Percentiles rank a stretch among this genome's conserved stretches.
Evolutionary conservation across 2,113 vertebrate species (phyloP).

Genomic region (Corythaixoides concolor): DNA sequence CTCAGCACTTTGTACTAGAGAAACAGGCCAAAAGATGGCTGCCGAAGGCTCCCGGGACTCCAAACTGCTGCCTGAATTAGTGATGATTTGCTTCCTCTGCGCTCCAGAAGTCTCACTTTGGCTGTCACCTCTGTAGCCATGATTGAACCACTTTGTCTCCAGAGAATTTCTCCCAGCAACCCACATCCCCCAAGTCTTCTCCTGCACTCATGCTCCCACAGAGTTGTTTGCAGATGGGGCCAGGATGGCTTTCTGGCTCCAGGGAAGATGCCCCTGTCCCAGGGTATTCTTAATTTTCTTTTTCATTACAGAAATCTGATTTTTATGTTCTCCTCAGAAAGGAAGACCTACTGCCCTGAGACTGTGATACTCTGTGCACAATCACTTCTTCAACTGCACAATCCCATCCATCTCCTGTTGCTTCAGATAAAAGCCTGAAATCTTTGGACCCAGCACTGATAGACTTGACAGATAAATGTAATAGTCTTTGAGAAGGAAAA

Average conservation of each 20-base stretch:
- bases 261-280: neutral
- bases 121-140: neutral
- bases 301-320: neutral
- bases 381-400: neutral
- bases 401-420: neutral
- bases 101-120: neutral
- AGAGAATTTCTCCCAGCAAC: neutral
- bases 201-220: neutral
- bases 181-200: fast-evolving
- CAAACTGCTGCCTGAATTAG: neutral
- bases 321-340: neutral
- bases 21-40: neutral
- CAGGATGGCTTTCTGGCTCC: neutral
- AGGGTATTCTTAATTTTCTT: neutral
- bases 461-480: neutral
- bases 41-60: neutral
- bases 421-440: neutral
- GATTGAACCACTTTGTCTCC: neutral
- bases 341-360: neutral
- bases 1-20: neutral
- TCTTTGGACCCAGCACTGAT: neutral
- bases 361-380: fast-evolving
- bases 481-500: neutral
- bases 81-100: neutral
- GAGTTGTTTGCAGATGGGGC: neutral